These are phyloP conservation scores for Lacerta agilis DNA, from an alignment of 2,797 vertebrate species.

Conservation along the genomic window DNA sequence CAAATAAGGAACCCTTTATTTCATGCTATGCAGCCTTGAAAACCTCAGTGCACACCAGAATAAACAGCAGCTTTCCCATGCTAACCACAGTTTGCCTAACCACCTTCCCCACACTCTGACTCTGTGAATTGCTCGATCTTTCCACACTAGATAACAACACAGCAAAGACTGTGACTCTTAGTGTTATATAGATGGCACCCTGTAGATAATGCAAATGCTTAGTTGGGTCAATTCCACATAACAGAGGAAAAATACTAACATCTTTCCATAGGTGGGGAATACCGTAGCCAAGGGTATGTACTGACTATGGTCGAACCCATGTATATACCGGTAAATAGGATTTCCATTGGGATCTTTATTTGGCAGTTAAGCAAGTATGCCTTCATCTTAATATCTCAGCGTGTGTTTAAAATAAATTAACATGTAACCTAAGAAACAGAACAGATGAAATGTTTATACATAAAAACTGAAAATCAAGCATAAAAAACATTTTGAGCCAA, in stretches of 20 bases:
- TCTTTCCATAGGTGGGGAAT: background rate
- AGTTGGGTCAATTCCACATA: background rate
- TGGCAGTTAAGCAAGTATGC: too few species aligned
- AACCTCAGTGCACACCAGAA: background rate
- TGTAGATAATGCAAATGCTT: background rate
- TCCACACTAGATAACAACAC: background rate
- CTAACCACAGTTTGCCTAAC: background rate
- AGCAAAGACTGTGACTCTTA: background rate
- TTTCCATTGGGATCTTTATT: background rate
- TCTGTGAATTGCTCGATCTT: background rate
- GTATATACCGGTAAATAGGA: background rate
- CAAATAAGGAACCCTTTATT: slow-evolving; percentile 1
- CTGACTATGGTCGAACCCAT: background rate
- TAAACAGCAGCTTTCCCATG: slow-evolving; percentile 39
- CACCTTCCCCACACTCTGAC: background rate
- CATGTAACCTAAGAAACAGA: too few species aligned
- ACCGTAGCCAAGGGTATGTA: background rate
- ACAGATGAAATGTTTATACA: too few species aligned
- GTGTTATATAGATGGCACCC: background rate
- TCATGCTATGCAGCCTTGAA: slow-evolving; percentile 38
- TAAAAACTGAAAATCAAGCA: too few species aligned
- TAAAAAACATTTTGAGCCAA: too few species aligned
- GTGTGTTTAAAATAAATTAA: too few species aligned
- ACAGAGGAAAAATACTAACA: background rate
- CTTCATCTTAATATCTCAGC: too few species aligned